Evolutionary conservation across 53 echinoderm and acorn worm genomes (phyloP).

Genomic region (Luidia sarsii): DNA sequence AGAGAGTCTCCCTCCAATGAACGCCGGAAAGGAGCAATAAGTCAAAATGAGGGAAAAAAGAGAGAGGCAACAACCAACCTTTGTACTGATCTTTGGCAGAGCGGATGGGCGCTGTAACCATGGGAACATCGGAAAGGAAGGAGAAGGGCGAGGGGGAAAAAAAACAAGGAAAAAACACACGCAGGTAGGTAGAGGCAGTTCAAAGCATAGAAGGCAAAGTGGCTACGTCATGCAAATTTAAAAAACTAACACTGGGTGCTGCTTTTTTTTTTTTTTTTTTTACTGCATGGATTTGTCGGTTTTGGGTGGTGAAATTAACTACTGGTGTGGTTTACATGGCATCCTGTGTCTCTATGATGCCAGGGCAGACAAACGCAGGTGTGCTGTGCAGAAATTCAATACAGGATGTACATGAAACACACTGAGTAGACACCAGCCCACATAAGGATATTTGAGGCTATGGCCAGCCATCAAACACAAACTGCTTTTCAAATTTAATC

Average conservation of each 20-base stretch:
- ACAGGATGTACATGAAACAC: too few relatives aligned
- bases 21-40: not conserved
- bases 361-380: too few relatives aligned
- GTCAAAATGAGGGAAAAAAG: too few relatives aligned
- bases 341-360: too few relatives aligned
- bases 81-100: conserved; percentile 88
- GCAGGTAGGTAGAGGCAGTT: not conserved
- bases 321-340: too few relatives aligned
- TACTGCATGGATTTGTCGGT: too few relatives aligned
- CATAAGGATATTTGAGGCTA: too few relatives aligned
- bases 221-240: conserved; percentile 11
- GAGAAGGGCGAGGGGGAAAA: conserved; percentile 11
- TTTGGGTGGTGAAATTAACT: too few relatives aligned
- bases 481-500: too few relatives aligned
- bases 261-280: conserved; percentile 4
- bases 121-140: conserved; percentile 8
- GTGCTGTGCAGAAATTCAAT: too few relatives aligned
- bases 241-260: not conserved
- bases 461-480: too few relatives aligned
- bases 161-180: not conserved
- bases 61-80: conserved; percentile 78
- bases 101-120: conserved; percentile 74
- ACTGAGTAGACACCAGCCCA: too few relatives aligned
- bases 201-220: not conserved
- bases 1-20: not conserved